These are phyloP conservation scores for Pocillopora grandis DNA, from an alignment of 92 coral and sea anemone genomes.

Conservation along the genomic window DNA sequence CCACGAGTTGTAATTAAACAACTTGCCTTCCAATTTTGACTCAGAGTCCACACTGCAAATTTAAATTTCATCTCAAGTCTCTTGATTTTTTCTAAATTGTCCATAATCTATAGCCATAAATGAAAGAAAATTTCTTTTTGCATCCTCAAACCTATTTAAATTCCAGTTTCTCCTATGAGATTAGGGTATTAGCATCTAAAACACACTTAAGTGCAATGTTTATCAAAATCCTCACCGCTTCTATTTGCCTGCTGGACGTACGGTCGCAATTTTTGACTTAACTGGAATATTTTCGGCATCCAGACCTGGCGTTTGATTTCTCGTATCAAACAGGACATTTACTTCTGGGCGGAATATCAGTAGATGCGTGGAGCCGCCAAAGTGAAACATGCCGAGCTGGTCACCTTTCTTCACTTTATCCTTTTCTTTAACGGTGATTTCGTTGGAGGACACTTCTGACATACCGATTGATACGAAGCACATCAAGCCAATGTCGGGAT, in stretches of 20 bases:
- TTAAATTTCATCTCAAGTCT: too few species aligned
- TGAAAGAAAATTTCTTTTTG: too few species aligned
- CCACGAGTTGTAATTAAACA: too few species aligned
- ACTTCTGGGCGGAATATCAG: conserved; percentile 71
- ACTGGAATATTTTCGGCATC: conserved; percentile 45
- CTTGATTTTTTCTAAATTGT: too few species aligned
- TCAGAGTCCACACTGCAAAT: too few species aligned
- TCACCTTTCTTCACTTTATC: conserved; percentile 65
- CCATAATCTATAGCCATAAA: too few species aligned
- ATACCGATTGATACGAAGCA: conserved; percentile 67
- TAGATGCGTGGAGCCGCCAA: conserved; percentile 71
- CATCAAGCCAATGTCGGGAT: conserved; percentile 64
- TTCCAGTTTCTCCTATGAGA: too few species aligned
- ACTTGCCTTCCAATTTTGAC: too few species aligned
- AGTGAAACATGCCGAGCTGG: conserved; percentile 75
- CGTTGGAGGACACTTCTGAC: conserved; percentile 62
- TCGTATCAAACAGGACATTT: conserved; percentile 42
- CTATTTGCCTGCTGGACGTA: conserved; percentile 24
- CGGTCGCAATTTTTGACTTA: conserved; percentile 47
- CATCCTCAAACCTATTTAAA: too few species aligned
- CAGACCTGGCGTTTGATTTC: conserved; percentile 58
- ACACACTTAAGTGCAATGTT: neutral
- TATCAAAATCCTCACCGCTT: neutral
- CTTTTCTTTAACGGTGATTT: conserved; percentile 53
- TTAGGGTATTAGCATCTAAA: too few species aligned